Percentiles rank a stretch among this genome's conserved stretches.
These are phyloP conservation scores for Coregonus ussuriensis DNA, from an alignment of 2,797 vertebrate species.

Conservation along the genomic window DNA sequence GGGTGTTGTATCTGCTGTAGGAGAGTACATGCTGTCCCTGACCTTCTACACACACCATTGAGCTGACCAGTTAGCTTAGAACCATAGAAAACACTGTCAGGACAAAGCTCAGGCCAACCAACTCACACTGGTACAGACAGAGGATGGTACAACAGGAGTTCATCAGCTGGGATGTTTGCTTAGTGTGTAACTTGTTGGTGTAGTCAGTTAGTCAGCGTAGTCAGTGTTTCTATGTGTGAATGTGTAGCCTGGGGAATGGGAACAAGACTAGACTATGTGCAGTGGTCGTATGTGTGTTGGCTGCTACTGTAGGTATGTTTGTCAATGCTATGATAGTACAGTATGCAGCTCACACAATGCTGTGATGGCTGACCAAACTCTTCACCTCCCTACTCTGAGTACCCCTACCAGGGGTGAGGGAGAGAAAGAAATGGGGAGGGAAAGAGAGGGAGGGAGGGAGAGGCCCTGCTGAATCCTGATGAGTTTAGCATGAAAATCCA, in stretches of 20 bases:
- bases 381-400: constrained; percentile 49
- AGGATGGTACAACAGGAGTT: not conserved
- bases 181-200: not conserved
- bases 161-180: not conserved
- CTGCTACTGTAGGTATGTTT: not conserved
- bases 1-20: constrained; percentile 47
- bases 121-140: not conserved
- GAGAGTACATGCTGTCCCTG: constrained; percentile 50
- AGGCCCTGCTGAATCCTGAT: not conserved
- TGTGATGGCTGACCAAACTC: constrained; percentile 46
- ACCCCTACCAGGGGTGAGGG: constrained; percentile 40
- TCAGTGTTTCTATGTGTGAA: not conserved
- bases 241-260: not conserved
- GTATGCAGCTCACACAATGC: constrained; percentile 25
- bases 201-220: not conserved
- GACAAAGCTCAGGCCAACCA: no score
- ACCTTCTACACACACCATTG: constrained; percentile 57
- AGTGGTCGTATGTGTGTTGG: not conserved
- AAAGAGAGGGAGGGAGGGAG: constrained; percentile 18
- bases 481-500: no score
- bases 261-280: not conserved
- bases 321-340: not conserved
- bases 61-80: constrained; percentile 61
- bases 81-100: constrained; percentile 33
- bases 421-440: not conserved